A percentile compares a stretch with the other conserved stretches of the same genome.
phyloP scores from a whole-genome alignment of 2,888 invertebrate species.

The Caenorhabditis wallacei region DNA sequence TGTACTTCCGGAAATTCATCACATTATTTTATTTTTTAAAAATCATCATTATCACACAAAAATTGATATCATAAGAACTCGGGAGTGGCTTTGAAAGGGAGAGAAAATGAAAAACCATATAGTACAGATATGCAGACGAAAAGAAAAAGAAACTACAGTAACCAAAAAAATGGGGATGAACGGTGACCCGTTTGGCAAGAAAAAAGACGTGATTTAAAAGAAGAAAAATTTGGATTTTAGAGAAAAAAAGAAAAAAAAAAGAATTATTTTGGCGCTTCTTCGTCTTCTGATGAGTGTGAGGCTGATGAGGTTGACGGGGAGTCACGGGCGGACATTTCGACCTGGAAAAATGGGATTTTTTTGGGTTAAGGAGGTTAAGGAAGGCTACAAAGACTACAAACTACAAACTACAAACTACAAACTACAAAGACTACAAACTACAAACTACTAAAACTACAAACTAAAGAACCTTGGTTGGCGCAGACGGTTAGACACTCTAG shows the following conservation, averaged over 20 bases:
- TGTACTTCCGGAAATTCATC: too few species aligned
- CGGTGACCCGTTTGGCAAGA: slow-evolving; percentile 52
- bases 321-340: slow-evolving; percentile 59
- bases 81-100: slow-evolving; percentile 1
- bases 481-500: too few species aligned
- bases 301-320: slow-evolving; percentile 41
- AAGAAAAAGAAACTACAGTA: background rate
- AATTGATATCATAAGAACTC: slow-evolving; percentile 7
- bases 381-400: background rate
- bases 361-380: too few species aligned
- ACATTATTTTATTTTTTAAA: too few species aligned
- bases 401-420: too few species aligned
- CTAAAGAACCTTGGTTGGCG: too few species aligned
- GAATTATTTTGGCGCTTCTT: slow-evolving; percentile 6
- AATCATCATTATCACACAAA: too few species aligned
- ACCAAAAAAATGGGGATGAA: slow-evolving; percentile 8
- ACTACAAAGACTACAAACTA: background rate
- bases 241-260: too few species aligned
- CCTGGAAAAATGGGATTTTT: slow-evolving; percentile 45
- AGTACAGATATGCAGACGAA: slow-evolving; percentile 44
- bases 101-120: slow-evolving; percentile 28
- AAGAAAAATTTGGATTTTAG: too few species aligned
- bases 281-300: slow-evolving; percentile 46
- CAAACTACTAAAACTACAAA: background rate
- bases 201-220: slow-evolving; percentile 8